phyloP scores from a whole-genome alignment of 1,140 invertebrate genomes.

The Bombus difficillimus region DNA sequence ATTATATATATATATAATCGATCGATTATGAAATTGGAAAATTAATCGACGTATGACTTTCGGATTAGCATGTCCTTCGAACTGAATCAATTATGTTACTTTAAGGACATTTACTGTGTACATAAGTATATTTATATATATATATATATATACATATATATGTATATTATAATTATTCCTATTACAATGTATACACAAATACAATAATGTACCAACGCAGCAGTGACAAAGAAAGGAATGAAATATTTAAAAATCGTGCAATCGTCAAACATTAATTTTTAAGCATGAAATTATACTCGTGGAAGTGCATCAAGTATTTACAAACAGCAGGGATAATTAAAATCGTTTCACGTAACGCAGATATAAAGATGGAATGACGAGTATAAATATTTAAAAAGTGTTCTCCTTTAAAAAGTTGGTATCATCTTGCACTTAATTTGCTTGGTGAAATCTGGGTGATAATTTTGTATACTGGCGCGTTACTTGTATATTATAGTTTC shows the following conservation, averaged over 20 bases:
- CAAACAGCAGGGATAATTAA: slow-evolving; percentile 21
- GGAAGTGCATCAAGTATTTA: slow-evolving; percentile 30
- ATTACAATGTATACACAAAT: slow-evolving; percentile 60
- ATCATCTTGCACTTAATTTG: slow-evolving; percentile 31
- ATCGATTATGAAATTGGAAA: neutral
- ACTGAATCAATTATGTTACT: slow-evolving; percentile 52
- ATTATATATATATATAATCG: neutral
- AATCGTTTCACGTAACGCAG: slow-evolving; percentile 13
- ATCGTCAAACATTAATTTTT: slow-evolving; percentile 61
- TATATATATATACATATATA: slow-evolving; percentile 48
- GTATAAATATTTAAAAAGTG: neutral
- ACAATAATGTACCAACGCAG: slow-evolving; percentile 51
- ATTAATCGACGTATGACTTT: slow-evolving; percentile 1
- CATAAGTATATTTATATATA: slow-evolving; percentile 59
- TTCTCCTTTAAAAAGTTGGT: slow-evolving; percentile 14
- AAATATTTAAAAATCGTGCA: slow-evolving; percentile 59
- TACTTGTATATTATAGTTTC: slow-evolving; percentile 63
- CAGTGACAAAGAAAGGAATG: slow-evolving; percentile 36
- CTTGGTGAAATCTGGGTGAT: slow-evolving; percentile 47
- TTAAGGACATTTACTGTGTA: slow-evolving; percentile 61
- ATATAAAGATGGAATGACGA: slow-evolving; percentile 2
- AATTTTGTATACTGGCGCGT: slow-evolving; percentile 60
- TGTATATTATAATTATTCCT: slow-evolving; percentile 63
- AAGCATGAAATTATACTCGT: slow-evolving; percentile 54
- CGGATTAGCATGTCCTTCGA: slow-evolving; percentile 33